Conservation (phyloP, 2,888 invertebrate genomes). For the Stratiomys singularior region DNA sequence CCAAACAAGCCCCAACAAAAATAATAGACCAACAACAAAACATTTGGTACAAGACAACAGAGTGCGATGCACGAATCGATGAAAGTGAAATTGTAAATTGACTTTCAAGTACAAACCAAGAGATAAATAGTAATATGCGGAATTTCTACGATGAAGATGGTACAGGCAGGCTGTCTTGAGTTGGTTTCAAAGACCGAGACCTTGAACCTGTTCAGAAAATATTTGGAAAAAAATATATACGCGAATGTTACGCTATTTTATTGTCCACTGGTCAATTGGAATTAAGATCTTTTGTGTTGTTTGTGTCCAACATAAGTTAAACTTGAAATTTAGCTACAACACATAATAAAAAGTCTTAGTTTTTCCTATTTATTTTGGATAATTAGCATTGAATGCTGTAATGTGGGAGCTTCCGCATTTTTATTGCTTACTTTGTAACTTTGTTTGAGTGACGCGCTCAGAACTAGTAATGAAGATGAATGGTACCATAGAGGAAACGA, state of each 20-base stretch:
- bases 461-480: too few relatives aligned
- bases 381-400: too few relatives aligned
- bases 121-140: not conserved
- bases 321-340: too few relatives aligned
- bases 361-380: too few relatives aligned
- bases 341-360: too few relatives aligned
- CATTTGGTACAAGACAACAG: not conserved
- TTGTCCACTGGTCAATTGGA: not conserved
- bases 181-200: conserved; percentile 31
- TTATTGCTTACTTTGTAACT: too few relatives aligned
- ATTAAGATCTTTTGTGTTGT: too few relatives aligned
- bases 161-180: not conserved
- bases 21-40: not conserved
- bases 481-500: too few relatives aligned
- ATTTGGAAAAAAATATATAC: not conserved
- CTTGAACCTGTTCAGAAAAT: conserved; percentile 42
- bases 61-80: conserved; percentile 7
- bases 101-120: conserved; percentile 1
- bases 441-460: too few relatives aligned
- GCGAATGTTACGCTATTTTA: not conserved
- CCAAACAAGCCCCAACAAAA: too few relatives aligned
- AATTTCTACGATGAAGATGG: not conserved
- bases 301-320: too few relatives aligned
- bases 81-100: conserved; percentile 32
- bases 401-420: too few relatives aligned